Evolutionary conservation across 2,113 vertebrate species (phyloP).

Genomic region (Oncorhynchus tshawytscha): DNA sequence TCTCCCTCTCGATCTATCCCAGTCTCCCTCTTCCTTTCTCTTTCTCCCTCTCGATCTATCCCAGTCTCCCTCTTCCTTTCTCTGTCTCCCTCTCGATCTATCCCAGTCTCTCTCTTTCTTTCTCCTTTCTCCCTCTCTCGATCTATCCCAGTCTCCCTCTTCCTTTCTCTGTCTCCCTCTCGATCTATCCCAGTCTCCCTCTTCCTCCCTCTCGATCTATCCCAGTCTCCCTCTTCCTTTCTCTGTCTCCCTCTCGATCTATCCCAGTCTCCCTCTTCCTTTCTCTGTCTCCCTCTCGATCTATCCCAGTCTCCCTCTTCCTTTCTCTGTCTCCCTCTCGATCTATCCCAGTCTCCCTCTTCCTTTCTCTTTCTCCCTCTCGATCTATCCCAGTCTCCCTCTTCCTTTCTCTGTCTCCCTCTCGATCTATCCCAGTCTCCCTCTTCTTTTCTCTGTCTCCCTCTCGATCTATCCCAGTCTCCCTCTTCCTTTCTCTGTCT

Average conservation of each 20-base stretch:
- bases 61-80: no score
- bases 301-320: not conserved
- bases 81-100: not conserved
- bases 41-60: no score
- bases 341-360: not conserved
- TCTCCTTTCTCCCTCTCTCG: not conserved
- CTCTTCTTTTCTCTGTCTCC: not conserved
- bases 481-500: not conserved
- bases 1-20: not conserved
- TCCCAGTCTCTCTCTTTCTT: not conserved
- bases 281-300: not conserved
- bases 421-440: no score
- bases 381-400: not conserved
- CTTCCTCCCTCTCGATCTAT: not conserved
- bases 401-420: no score
- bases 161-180: no score
- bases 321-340: no score
- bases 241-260: no score
- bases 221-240: not conserved
- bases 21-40: not conserved
- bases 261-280: no score
- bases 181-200: no score
- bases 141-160: not conserved
- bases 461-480: constrained; percentile 3
- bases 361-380: not conserved